A percentile compares a stretch with the other conserved stretches of the same genome.
These are phyloP conservation scores for Sitobion miscanthi DNA, from an alignment of 1,140 invertebrate genomes.

Conservation along the genomic window DNA sequence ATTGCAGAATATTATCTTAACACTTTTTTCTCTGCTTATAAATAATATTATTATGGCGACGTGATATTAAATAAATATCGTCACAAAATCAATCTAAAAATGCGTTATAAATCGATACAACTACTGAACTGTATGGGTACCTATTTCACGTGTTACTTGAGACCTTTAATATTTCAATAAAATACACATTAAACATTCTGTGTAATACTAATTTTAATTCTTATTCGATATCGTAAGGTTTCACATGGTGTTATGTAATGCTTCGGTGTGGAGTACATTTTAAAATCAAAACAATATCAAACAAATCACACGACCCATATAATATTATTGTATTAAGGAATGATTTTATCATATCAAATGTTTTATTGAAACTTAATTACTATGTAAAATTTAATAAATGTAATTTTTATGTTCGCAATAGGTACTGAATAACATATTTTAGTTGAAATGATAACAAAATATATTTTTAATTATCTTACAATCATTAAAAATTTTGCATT, in stretches of 20 bases:
- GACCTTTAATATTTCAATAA: constrained; percentile 16
- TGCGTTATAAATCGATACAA: background rate
- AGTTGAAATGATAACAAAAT: background rate
- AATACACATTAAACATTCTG: background rate
- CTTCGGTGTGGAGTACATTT: background rate
- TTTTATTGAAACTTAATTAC: background rate
- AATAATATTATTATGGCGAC: background rate
- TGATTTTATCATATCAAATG: background rate
- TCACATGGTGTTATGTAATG: background rate
- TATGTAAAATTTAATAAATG: background rate
- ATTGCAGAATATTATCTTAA: background rate
- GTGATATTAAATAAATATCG: background rate
- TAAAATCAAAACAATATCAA: background rate
- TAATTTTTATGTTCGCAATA: background rate
- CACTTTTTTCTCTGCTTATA: background rate
- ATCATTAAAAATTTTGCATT: background rate
- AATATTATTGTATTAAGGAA: background rate
- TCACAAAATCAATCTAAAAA: background rate
- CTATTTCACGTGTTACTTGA: background rate
- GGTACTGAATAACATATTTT: background rate
- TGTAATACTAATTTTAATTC: constrained; percentile 18
- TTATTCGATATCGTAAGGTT: constrained; percentile 8
- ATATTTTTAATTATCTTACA: background rate
- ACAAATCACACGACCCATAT: background rate
- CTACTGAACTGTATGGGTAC: background rate